Percentiles rank a stretch among this genome's conserved stretches.
Evolutionary conservation across 2,797 vertebrate genomes (phyloP).

Genomic region (Petrocephalus sullivani): DNA sequence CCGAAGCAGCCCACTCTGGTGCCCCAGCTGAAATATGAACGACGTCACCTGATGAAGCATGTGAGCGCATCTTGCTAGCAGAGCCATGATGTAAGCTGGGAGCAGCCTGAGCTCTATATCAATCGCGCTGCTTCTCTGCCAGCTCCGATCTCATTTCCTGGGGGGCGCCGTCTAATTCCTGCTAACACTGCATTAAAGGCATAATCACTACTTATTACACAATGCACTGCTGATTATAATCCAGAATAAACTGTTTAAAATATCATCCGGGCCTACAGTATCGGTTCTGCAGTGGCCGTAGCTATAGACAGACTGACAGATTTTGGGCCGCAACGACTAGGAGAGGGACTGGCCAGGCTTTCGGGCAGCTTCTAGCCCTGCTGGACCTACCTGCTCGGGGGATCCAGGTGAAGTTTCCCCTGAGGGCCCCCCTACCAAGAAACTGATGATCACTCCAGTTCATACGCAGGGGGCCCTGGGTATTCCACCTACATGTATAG

Average conservation of each 20-base stretch:
- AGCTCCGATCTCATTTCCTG: conserved; percentile 14
- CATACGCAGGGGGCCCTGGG: background rate
- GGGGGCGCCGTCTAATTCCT: background rate
- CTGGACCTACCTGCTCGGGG: background rate
- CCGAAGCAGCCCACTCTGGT: background rate
- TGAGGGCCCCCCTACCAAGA: background rate
- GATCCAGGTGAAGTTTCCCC: background rate
- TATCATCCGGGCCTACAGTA: background rate
- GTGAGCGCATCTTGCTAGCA: background rate
- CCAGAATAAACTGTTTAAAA: background rate
- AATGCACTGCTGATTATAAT: background rate
- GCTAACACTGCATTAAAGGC: background rate
- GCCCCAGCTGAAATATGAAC: background rate
- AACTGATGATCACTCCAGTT: background rate
- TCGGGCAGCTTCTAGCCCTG: too few species aligned
- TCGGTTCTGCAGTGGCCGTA: background rate
- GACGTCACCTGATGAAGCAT: conserved; percentile 6
- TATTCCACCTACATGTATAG: background rate
- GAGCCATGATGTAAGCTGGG: background rate
- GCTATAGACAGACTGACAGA: background rate
- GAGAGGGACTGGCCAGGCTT: background rate
- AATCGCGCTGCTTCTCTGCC: background rate
- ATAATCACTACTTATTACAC: background rate
- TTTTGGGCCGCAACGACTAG: background rate
- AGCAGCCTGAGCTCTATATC: background rate